Evolutionary conservation across 2,888 invertebrate genomes (phyloP).

Genomic region (Drosophila setosimentum): DNA sequence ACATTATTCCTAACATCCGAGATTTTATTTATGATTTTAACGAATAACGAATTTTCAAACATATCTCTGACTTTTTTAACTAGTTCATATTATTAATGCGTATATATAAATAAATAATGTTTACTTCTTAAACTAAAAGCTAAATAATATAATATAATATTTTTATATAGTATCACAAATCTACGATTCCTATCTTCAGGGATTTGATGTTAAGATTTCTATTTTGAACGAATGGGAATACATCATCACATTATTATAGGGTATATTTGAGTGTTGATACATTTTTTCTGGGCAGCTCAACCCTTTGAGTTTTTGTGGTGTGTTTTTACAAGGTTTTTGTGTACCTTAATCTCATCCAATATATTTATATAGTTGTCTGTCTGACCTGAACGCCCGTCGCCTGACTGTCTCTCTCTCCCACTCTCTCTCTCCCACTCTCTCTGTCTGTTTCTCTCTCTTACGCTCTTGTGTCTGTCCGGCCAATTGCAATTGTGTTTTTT

Average conservation of each 20-base stretch:
- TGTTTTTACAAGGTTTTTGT: conserved; percentile 43
- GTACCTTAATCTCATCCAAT: conserved; percentile 66
- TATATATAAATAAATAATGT: too few relatives aligned
- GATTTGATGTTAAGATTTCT: not conserved
- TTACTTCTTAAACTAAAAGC: not conserved
- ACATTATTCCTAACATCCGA: not conserved
- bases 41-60: too few relatives aligned
- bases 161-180: too few relatives aligned
- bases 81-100: too few relatives aligned
- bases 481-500: conserved; percentile 38
- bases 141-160: not conserved
- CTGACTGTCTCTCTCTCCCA: not conserved
- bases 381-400: not conserved
- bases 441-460: not conserved
- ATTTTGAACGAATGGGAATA: not conserved
- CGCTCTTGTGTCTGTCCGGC: not conserved
- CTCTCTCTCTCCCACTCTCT: not conserved
- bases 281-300: not conserved
- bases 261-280: conserved; percentile 1
- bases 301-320: conserved; percentile 30
- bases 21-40: too few relatives aligned
- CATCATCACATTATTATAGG: not conserved
- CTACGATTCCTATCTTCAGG: not conserved
- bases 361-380: conserved; percentile 47
- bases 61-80: too few relatives aligned